Conservation (phyloP, 1,140 invertebrate genomes). For the Popillia japonica region DNA sequence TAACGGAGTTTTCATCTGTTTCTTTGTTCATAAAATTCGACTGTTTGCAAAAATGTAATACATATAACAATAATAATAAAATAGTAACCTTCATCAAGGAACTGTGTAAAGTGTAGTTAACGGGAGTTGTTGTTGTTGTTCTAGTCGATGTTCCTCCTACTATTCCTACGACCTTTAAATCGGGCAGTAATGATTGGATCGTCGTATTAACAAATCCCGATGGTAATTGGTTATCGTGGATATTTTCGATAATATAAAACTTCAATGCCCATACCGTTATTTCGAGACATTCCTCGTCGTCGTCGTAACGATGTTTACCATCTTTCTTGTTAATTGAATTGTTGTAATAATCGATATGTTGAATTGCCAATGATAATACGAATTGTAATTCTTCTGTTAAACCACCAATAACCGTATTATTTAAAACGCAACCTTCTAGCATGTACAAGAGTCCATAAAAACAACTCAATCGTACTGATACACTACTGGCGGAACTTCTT, state of each 20-base stretch:
- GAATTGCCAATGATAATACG: constrained; percentile 70
- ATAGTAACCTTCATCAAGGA: constrained; percentile 62
- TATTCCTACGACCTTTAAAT: not conserved
- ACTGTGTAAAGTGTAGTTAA: constrained; percentile 53
- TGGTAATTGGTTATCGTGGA: constrained; percentile 60
- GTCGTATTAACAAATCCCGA: constrained; percentile 60
- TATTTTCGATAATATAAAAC: constrained; percentile 74
- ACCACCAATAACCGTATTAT: constrained; percentile 65
- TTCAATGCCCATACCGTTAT: constrained; percentile 72
- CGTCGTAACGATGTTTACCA: constrained; percentile 50
- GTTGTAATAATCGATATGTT: constrained; percentile 75
- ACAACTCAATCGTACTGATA: constrained; percentile 72
- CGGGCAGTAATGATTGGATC: constrained; percentile 53
- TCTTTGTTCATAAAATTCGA: too few relatives aligned
- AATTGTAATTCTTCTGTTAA: constrained; percentile 68
- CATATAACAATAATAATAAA: constrained; percentile 34
- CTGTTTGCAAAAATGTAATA: too few relatives aligned
- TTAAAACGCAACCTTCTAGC: constrained; percentile 70
- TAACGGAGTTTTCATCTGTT: too few relatives aligned
- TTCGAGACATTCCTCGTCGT: constrained; percentile 66
- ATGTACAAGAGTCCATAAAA: constrained; percentile 81
- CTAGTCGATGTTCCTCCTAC: too few relatives aligned
- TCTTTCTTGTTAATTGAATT: constrained; percentile 65
- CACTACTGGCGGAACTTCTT: constrained; percentile 69
- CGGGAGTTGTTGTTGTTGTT: not conserved